phyloP scores from a whole-genome alignment of 2,113 vertebrate genomes.

The Microcebus jonahi region DNA sequence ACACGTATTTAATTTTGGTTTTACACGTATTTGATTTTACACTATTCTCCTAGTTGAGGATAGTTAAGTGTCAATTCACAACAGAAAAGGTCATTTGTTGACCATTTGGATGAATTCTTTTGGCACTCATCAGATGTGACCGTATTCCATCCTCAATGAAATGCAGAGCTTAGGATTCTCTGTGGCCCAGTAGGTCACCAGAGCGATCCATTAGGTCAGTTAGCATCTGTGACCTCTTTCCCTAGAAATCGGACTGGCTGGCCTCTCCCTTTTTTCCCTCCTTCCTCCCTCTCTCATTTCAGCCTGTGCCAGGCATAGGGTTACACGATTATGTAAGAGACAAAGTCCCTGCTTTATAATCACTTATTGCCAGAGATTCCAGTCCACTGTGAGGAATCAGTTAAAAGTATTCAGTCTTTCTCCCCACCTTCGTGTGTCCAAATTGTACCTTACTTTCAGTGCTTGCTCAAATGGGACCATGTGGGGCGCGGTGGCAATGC shows the following conservation, averaged over 20 bases:
- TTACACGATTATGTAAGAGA: not conserved
- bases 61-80: not conserved
- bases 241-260: not conserved
- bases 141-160: not conserved
- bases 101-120: not conserved
- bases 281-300: not conserved
- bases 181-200: not conserved
- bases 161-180: not conserved
- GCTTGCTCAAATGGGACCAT: not conserved
- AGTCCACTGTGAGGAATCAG: not conserved
- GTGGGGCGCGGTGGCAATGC: too few relatives aligned
- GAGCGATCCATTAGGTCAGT: not conserved
- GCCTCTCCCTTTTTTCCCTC: not conserved
- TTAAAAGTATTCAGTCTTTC: not conserved
- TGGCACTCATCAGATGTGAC: not conserved
- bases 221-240: not conserved
- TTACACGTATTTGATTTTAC: not conserved
- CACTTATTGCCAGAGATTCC: not conserved
- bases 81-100: not conserved
- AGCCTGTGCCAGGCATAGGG: not conserved
- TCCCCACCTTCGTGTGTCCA: not conserved
- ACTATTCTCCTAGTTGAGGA: not conserved
- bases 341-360: not conserved
- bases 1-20: not conserved
- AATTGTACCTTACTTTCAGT: not conserved